These are phyloP conservation scores for Zonotrichia albicollis DNA, from an alignment of 2,797 vertebrate genomes.

Conservation along the genomic window DNA sequence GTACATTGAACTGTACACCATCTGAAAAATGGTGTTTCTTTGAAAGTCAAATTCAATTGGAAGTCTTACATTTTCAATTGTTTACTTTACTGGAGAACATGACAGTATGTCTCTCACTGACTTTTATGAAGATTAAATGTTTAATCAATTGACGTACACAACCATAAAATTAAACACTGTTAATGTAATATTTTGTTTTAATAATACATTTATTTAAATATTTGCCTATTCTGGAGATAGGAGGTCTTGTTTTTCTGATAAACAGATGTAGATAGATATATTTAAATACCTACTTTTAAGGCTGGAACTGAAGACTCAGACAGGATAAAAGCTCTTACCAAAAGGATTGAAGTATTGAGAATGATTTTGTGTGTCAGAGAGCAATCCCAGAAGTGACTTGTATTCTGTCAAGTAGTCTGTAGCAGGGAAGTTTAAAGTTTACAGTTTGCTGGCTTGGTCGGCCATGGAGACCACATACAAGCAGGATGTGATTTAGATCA, in stretches of 20 bases:
- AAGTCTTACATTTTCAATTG: not conserved
- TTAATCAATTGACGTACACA: not conserved
- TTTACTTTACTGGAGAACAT: not conserved
- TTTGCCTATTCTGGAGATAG: not conserved
- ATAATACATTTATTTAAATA: not conserved
- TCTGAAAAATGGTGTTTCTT: not conserved
- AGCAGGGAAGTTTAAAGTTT: not conserved
- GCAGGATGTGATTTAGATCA: not conserved
- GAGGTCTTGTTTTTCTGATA: not conserved
- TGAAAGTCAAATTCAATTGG: not conserved
- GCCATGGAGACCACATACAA: not conserved
- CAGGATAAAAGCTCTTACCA: not conserved
- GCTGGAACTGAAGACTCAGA: not conserved
- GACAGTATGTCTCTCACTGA: not conserved
- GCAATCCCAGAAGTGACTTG: not conserved
- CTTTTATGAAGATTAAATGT: not conserved
- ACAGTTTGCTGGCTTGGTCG: not conserved
- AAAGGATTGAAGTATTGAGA: not conserved
- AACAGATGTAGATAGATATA: not conserved
- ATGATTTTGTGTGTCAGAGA: not conserved
- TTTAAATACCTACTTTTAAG: not conserved
- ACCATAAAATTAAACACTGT: not conserved
- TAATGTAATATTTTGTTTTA: constrained; percentile 6
- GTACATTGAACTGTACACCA: not conserved
- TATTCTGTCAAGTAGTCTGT: not conserved